Evolutionary conservation across 2,113 vertebrate genomes (phyloP), one percentile per base, ranked within the genome.

Genomic region (Paracanthobrama guichenoti): DNA sequence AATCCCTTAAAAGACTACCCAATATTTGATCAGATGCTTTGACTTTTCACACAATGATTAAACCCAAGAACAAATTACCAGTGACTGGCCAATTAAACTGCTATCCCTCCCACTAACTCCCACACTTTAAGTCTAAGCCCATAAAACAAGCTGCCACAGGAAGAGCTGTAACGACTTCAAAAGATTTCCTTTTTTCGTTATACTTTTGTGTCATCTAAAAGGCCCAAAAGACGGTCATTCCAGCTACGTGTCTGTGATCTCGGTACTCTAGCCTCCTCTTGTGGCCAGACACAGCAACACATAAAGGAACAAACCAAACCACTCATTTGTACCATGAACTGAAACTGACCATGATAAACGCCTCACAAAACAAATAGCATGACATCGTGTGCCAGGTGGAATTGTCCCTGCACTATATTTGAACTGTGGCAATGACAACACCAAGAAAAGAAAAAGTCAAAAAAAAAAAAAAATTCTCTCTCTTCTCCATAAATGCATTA

Each of bases 211-310:
- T 39, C 20, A 53, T 60, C 76, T 42, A 50, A 79, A 28, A 80
- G 35, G 10, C 66, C 66, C 4, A 2, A 22, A 22, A 20, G 35
- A 39, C 35, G 6, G 53, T 55, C 67, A 42, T 73, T 24, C 22
- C 0, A 20, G 6, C 20, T 0, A n/a, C 11, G 6, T 26, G 64
- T 44, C 74, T 80, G 84, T 64, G 13, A 28, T 86, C 46, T 67
- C 39, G 73, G 82, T 78, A 48, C 82, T 89, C 75, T 83, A 59
- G 42, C 84, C 28, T 50, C 89, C 86, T 85, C 89, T 89, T 83
- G 89, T 89, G 89, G 87, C 26, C 57, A 67, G 31, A 79, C 13
- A 67, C n/a, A 53, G 44, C 57, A 79, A 77, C 53, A 31, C 39
- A 60, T 16, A 16, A 20, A 13, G 11, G 48, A 26, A 12, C 16